These are phyloP conservation scores for Dynastes hyllus DNA, from an alignment of 2,888 invertebrate species.

Conservation along the genomic window DNA sequence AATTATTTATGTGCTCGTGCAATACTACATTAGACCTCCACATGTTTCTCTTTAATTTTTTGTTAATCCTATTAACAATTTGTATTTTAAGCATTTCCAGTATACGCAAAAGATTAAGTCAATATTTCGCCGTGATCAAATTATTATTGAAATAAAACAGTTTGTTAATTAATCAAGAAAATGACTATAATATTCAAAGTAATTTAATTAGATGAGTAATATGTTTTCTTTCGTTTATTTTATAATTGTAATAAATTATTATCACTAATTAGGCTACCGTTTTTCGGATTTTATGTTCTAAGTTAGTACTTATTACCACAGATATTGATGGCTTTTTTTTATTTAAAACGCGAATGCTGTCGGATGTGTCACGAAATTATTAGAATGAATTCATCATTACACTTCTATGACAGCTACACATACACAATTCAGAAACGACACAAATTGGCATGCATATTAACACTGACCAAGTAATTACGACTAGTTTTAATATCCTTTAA, in stretches of 20 bases:
- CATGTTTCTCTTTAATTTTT: too few species aligned
- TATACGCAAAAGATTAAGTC: too few species aligned
- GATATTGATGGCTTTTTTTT: slow-evolving; percentile 39
- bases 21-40: too few species aligned
- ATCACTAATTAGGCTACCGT: slow-evolving; percentile 40
- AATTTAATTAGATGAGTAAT: background rate
- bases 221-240: slow-evolving; percentile 7
- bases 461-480: background rate
- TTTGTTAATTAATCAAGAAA: too few species aligned
- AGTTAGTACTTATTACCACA: slow-evolving; percentile 45
- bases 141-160: too few species aligned
- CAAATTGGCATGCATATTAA: slow-evolving; percentile 32
- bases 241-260: slow-evolving; percentile 29
- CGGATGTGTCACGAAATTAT: slow-evolving; percentile 12
- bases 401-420: background rate
- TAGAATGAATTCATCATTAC: background rate
- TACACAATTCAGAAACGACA: slow-evolving; percentile 3
- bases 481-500: slow-evolving; percentile 7
- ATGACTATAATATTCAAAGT: background rate
- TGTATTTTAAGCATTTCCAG: too few species aligned
- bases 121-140: too few species aligned
- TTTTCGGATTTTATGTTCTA: slow-evolving; percentile 12
- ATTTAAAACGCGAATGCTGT: slow-evolving; percentile 8
- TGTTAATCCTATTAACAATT: too few species aligned
- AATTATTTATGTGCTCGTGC: too few species aligned